Conservation (phyloP, 2,113 vertebrate genomes). For the human (Homo sapiens) region DNA sequence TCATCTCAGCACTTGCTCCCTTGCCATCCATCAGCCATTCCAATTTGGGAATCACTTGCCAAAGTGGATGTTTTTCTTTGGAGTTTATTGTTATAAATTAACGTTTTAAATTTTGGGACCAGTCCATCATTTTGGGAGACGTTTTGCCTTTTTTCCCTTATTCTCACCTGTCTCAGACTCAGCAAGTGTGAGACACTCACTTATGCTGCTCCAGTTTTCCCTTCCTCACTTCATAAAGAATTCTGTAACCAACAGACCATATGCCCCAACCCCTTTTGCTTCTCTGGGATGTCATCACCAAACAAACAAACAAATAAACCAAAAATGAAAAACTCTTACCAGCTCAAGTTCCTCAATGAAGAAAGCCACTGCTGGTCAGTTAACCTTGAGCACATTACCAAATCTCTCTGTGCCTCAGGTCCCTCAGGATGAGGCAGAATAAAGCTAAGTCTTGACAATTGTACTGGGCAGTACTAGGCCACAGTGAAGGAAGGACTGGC, state of each 20-base stretch:
- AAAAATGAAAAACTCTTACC: neutral
- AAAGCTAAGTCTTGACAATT: neutral
- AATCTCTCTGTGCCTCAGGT: neutral
- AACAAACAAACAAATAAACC: neutral
- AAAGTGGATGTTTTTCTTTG: slow-evolving; percentile 48
- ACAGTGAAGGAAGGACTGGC: neutral
- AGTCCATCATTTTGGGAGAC: neutral
- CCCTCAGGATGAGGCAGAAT: neutral
- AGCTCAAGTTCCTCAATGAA: neutral
- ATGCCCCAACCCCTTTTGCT: neutral
- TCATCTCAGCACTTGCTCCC: slow-evolving; percentile 42
- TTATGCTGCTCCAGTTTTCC: neutral
- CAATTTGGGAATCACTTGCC: slow-evolving; percentile 37
- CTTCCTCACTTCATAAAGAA: neutral
- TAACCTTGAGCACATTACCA: neutral
- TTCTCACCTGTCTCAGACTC: neutral
- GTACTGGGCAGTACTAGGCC: neutral
- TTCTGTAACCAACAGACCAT: neutral
- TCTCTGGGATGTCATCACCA: neutral
- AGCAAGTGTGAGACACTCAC: neutral
- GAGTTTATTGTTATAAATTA: slow-evolving; percentile 48
- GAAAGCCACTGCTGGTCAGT: neutral
- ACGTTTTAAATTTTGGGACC: slow-evolving; percentile 22
- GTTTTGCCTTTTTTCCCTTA: neutral
- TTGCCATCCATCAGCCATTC: slow-evolving; percentile 47